Conservation (phyloP, 2,113 vertebrate genomes). For the Brachyistius frenatus region DNA sequence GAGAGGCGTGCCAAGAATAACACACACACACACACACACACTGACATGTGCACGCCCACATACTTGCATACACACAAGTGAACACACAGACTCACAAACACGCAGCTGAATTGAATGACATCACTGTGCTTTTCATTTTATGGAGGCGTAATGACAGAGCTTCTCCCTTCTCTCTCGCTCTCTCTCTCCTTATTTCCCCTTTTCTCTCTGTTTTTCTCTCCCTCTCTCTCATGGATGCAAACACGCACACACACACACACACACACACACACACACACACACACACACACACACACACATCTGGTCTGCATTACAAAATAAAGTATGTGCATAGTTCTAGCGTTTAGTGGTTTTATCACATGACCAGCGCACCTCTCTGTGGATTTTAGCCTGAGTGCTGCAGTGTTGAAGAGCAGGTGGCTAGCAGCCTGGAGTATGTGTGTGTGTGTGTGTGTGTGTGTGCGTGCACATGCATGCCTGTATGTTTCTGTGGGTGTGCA, state of each 20-base stretch:
- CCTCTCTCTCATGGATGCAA: neutral
- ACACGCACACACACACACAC: slow-evolving; percentile 2
- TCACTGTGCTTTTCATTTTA: slow-evolving; percentile 78
- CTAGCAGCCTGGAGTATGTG: slow-evolving; percentile 12
- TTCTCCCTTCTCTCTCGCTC: slow-evolving; percentile 29
- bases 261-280: slow-evolving; percentile 12
- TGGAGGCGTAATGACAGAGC: slow-evolving; percentile 81
- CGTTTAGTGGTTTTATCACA: slow-evolving; percentile 71
- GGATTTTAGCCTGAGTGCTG: slow-evolving; percentile 54
- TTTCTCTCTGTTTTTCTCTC: slow-evolving; percentile 27
- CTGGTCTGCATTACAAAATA: slow-evolving; percentile 79
- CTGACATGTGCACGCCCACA: neutral
- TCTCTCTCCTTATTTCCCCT: slow-evolving; percentile 32
- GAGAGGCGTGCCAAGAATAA: slow-evolving; percentile 64
- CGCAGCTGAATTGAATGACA: slow-evolving; percentile 77
- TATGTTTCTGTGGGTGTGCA: slow-evolving; percentile 34
- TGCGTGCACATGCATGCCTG: neutral
- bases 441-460: slow-evolving; percentile 9
- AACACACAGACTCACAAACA: slow-evolving; percentile 37
- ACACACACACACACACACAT: slow-evolving; percentile 54
- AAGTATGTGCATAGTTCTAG: slow-evolving; percentile 72
- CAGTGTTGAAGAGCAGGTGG: slow-evolving; percentile 72
- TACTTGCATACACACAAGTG: slow-evolving; percentile 29
- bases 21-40: slow-evolving; percentile 49
- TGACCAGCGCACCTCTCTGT: slow-evolving; percentile 61